Evolutionary conservation across 2,113 vertebrate genomes (phyloP).

Genomic region (Okapia johnstoni): DNA sequence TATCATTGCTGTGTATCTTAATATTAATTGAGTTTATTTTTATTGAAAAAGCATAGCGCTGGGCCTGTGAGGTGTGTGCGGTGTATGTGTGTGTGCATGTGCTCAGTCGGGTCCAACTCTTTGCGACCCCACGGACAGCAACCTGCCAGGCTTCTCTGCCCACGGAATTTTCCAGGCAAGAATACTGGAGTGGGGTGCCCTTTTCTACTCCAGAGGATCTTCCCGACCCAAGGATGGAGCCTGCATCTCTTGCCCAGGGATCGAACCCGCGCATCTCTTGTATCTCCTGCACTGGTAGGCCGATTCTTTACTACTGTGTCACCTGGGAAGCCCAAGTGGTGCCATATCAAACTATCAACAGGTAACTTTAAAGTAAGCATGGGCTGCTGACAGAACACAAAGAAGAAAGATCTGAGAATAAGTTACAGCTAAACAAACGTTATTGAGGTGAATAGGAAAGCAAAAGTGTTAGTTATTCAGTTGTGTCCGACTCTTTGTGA

Average conservation of each 20-base stretch:
- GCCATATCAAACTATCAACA: background rate
- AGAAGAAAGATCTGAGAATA: background rate
- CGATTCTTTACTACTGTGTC: background rate
- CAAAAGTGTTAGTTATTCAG: background rate
- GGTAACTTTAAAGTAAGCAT: background rate
- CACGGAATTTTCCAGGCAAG: background rate
- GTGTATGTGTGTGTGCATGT: background rate
- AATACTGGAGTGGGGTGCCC: background rate
- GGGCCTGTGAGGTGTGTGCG: background rate
- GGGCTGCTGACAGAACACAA: background rate
- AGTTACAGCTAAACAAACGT: background rate
- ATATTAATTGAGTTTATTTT: slow-evolving; percentile 39
- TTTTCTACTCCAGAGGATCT: background rate
- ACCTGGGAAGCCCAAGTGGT: background rate
- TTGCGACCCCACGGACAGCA: background rate
- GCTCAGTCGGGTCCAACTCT: background rate
- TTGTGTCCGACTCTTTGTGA: background rate
- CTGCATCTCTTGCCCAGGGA: background rate
- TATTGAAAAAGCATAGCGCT: slow-evolving; percentile 6
- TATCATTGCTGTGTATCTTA: background rate
- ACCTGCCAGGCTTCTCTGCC: background rate
- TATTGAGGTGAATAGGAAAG: background rate
- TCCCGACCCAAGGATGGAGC: background rate
- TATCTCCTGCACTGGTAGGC: background rate
- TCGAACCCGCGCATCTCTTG: rapidly evolving